Percentiles rank a stretch among this genome's conserved stretches.
Evolutionary conservation across 2,797 vertebrate genomes (phyloP).

Genomic region (Acanthornis magna): DNA sequence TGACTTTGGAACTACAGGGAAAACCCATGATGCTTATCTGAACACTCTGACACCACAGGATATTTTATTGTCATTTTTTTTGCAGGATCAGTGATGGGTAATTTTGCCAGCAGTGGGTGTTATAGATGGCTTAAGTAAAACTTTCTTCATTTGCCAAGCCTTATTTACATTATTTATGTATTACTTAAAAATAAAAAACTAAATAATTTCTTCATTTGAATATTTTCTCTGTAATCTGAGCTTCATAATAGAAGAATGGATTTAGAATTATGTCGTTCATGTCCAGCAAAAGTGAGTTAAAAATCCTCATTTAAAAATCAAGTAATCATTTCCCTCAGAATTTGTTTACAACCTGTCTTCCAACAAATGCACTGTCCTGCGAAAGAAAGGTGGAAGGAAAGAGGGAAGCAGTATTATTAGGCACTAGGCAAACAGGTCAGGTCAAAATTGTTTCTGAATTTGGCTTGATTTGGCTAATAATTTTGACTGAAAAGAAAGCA

Average conservation of each 20-base stretch:
- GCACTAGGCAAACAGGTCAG: background rate
- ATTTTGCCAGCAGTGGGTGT: background rate
- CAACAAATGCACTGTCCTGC: background rate
- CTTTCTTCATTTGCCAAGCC: background rate
- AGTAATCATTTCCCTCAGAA: background rate
- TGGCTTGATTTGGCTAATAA: background rate
- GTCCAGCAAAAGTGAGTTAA: background rate
- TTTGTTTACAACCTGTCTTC: background rate
- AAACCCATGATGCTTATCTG: background rate
- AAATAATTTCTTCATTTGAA: background rate
- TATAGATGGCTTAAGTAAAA: background rate
- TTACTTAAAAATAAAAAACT: background rate
- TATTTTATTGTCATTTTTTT: background rate
- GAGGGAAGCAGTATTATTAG: background rate
- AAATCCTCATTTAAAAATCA: background rate
- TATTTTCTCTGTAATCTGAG: background rate
- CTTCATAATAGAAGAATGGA: background rate
- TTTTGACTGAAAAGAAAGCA: background rate
- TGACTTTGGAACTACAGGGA: background rate
- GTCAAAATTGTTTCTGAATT: background rate
- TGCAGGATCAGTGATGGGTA: background rate
- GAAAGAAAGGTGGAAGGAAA: background rate
- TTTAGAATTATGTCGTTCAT: background rate
- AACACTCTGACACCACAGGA: background rate
- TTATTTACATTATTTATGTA: background rate